These are phyloP conservation scores for Osmerus eperlanus DNA, from an alignment of 2,113 vertebrate species.

Conservation along the genomic window DNA sequence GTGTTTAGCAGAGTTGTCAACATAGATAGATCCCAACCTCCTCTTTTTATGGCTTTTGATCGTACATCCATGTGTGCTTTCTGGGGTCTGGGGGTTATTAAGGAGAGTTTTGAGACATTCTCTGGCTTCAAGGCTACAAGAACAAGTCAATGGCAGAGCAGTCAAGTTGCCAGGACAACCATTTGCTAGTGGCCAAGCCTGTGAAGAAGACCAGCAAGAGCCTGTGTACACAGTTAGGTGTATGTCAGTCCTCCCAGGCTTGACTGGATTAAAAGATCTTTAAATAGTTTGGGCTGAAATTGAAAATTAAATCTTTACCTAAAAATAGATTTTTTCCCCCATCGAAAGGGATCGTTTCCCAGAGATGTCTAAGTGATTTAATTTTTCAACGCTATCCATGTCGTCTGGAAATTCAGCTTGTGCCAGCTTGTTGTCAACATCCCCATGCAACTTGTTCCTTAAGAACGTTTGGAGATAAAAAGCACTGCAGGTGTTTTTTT, in stretches of 20 bases:
- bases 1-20: no score
- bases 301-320: no score
- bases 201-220: constrained; percentile 3
- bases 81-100: not conserved
- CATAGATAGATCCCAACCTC: no score
- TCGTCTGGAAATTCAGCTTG: not conserved
- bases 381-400: not conserved
- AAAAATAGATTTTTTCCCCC: no score
- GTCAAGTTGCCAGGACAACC: constrained; percentile 37
- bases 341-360: no score
- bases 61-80: no score
- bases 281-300: not conserved
- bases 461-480: constrained; percentile 22
- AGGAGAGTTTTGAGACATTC: not conserved
- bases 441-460: not conserved
- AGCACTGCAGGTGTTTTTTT: constrained; percentile 18
- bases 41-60: no score
- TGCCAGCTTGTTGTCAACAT: constrained; percentile 1
- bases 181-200: constrained; percentile 16
- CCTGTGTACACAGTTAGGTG: constrained; percentile 4
- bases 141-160: constrained; percentile 26
- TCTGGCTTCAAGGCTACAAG: constrained; percentile 1
- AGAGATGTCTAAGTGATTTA: no score
- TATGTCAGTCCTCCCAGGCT: not conserved
- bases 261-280: not conserved